Conservation (phyloP, 2,113 vertebrate species). For the Capra hircus region DNA sequence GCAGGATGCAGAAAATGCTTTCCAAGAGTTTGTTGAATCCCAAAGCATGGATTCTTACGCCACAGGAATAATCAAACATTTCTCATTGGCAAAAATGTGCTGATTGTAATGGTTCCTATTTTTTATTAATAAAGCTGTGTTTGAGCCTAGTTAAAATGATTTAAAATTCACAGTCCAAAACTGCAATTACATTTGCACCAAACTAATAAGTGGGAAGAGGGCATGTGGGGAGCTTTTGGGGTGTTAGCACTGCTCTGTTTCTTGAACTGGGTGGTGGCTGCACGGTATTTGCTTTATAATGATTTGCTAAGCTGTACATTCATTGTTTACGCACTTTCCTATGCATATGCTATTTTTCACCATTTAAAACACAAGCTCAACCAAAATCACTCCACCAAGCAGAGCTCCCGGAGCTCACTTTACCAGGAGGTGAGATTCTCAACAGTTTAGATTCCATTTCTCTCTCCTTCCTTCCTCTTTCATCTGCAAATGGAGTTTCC, state of each 20-base stretch:
- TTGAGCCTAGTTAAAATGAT: neutral
- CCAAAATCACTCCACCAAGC: neutral
- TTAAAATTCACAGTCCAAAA: neutral
- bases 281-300: neutral
- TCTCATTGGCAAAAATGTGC: neutral
- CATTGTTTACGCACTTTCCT: neutral
- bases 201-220: neutral
- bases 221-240: neutral
- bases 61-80: neutral
- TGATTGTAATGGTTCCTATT: neutral
- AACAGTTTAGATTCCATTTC: neutral
- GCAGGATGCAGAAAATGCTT: neutral
- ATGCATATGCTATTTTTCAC: neutral
- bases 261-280: neutral
- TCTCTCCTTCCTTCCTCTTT: constrained; percentile 34
- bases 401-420: neutral
- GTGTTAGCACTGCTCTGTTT: neutral
- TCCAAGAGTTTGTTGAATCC: neutral
- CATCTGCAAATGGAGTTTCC: constrained; percentile 37
- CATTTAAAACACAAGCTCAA: neutral
- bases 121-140: neutral
- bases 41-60: neutral
- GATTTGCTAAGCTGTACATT: neutral
- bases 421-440: neutral
- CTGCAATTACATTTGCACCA: neutral